Percentiles rank a stretch among this genome's conserved stretches.
Conservation (phyloP, 2,888 invertebrate genomes). For the Platerodrilus igneus region DNA sequence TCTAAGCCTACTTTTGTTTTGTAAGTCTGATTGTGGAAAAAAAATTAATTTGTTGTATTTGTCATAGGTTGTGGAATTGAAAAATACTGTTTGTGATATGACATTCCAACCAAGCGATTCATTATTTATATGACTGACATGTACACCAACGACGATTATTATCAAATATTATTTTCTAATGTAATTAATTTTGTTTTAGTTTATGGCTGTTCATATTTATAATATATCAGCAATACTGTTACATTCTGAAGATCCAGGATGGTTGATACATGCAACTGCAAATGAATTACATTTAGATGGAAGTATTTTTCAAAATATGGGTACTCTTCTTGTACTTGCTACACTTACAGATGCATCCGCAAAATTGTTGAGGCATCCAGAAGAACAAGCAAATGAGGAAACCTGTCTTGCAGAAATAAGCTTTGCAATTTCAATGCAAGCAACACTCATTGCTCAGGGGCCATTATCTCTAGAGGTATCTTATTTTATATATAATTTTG, state of each 20-base stretch:
- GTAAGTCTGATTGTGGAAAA: no score
- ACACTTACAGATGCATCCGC: conserved; percentile 63
- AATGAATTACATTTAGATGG: conserved; percentile 65
- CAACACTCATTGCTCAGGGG: conserved; percentile 73
- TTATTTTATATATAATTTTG: no score
- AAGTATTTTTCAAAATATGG: conserved; percentile 64
- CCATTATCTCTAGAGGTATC: conserved; percentile 79
- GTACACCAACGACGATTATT: no score
- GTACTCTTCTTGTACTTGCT: conserved; percentile 67
- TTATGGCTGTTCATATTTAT: conserved; percentile 80
- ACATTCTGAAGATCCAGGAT: conserved; percentile 60
- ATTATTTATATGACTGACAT: not conserved
- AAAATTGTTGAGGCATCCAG: conserved; percentile 54
- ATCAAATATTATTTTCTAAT: not conserved
- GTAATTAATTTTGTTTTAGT: conserved; percentile 50
- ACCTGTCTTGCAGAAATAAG: conserved; percentile 68
- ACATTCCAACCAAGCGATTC: no score
- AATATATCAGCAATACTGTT: conserved; percentile 64
- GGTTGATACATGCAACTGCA: conserved; percentile 67
- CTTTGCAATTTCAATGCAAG: conserved; percentile 70
- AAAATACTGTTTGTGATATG: no score
- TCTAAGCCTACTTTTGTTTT: no score
- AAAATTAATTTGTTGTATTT: no score
- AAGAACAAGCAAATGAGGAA: conserved; percentile 48
- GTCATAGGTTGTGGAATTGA: no score